Base-by-base conservation (phyloP, 2,797 vertebrate species). In the Galagoides demidoff region DNA sequence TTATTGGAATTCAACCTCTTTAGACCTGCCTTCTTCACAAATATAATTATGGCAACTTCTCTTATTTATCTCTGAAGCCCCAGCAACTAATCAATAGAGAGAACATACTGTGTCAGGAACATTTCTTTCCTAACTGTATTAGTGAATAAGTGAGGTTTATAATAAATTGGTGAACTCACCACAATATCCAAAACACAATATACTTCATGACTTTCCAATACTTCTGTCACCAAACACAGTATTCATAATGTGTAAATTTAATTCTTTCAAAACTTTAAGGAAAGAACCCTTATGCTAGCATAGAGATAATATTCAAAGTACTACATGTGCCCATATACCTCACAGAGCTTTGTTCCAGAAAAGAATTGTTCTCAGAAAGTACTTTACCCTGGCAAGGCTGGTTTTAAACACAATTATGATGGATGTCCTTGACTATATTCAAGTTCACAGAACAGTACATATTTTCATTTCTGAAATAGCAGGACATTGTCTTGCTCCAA, bases 371-470 rank as follows among this genome's bases (percentile, higher is more conserved):
- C 85, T 74, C 77, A 76, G 83, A 94, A 85, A 74, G 22, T 70
- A 91, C 66, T 73, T 96, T 90, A 89, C 68, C 66, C 77, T 93
- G 61, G 82, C 31, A 49, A 90, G 22, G 59, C 83, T 87, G 71
- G 43, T 43, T 95, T 96, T 85, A 87, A 88, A 92, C 31, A 22
- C 88, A 90, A 59, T 84, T 83, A 89, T 39, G 55, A 96, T 92
- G 63, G 78, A 70, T 82, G 90, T 91, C 95, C 92, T 97, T 97
- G 96, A 96, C 92, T 86, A 31, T 76, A 95, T 92, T 96, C 88
- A 96, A 73, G 77, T 97, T 95, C 96, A 92, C 63, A 89, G 74
- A 84, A 86, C 17, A 89, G 77, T 63, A 66, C 31, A 23, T 52
- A 84, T 87, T 95, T 81, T 95, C 85, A 89, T 85, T 95, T 89